phyloP scores from a whole-genome alignment of 2,113 vertebrate species.

The Dromaius novaehollandiae region DNA sequence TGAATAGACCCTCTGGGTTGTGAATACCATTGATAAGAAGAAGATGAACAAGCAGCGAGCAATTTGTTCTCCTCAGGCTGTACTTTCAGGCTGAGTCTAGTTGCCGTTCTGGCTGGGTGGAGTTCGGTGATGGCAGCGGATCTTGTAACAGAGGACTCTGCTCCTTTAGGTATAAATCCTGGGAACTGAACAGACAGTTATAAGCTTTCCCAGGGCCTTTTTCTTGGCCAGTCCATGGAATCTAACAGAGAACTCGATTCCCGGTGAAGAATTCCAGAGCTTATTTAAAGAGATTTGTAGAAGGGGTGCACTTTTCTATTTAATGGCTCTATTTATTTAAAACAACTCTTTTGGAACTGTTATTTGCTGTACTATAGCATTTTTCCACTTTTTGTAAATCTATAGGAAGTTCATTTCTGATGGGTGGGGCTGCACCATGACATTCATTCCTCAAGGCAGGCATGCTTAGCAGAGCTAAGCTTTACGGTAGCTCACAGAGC shows the following conservation, averaged over 20 bases:
- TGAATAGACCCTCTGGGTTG: constrained; percentile 71
- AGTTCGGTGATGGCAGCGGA: constrained; percentile 22
- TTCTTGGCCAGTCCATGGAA: rapidly evolving
- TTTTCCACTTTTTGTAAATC: background rate
- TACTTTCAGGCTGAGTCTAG: constrained; percentile 17
- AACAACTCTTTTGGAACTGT: background rate
- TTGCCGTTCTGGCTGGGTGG: constrained; percentile 63
- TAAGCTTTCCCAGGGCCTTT: background rate
- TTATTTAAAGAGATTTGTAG: background rate
- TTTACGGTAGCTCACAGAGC: background rate
- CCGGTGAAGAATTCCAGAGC: background rate
- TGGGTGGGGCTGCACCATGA: constrained; percentile 50
- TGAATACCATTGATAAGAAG: constrained; percentile 62
- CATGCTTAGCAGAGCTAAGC: background rate
- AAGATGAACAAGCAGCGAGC: constrained; percentile 36
- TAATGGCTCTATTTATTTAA: background rate
- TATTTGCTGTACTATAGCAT: background rate
- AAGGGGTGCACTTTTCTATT: background rate
- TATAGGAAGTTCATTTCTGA: background rate
- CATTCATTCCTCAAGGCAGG: background rate
- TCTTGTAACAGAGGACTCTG: background rate
- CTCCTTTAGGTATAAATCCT: constrained; percentile 6
- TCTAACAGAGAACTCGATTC: background rate
- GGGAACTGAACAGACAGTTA: background rate
- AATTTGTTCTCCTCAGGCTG: constrained; percentile 50